Conservation (phyloP, 2,797 vertebrate genomes). For the Platalea minor region DNA sequence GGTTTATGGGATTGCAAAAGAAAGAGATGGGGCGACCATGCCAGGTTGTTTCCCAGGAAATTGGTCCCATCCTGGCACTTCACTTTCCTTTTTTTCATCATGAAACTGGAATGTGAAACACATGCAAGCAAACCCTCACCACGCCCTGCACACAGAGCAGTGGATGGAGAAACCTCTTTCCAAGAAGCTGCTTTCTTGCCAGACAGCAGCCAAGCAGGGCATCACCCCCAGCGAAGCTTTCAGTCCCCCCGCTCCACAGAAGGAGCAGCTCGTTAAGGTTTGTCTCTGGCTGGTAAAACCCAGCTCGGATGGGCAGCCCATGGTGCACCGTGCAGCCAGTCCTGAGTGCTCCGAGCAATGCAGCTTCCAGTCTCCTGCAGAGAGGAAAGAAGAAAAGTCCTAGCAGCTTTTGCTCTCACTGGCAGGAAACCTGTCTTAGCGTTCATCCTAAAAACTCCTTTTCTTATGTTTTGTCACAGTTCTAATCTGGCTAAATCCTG, state of each 20-base stretch:
- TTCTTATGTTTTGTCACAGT: background rate
- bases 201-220: background rate
- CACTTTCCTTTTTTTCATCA: rapidly evolving
- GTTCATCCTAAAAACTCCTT: background rate
- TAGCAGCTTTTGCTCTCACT: background rate
- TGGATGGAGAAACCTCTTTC: background rate
- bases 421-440: background rate
- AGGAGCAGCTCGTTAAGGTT: background rate
- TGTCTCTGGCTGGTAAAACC: background rate
- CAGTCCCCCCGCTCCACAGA: too few species aligned
- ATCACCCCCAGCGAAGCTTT: background rate
- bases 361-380: background rate
- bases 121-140: rapidly evolving
- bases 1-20: background rate
- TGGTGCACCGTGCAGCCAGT: background rate
- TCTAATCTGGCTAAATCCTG: background rate
- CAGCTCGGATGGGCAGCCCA: background rate
- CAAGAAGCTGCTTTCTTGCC: background rate
- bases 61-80: background rate
- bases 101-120: background rate
- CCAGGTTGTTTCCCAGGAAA: background rate
- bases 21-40: background rate
- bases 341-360: background rate
- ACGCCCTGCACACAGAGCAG: background rate
- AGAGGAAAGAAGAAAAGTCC: background rate